Evolutionary conservation across 2,113 vertebrate genomes (phyloP).

Genomic region (Onychostoma macrolepis): DNA sequence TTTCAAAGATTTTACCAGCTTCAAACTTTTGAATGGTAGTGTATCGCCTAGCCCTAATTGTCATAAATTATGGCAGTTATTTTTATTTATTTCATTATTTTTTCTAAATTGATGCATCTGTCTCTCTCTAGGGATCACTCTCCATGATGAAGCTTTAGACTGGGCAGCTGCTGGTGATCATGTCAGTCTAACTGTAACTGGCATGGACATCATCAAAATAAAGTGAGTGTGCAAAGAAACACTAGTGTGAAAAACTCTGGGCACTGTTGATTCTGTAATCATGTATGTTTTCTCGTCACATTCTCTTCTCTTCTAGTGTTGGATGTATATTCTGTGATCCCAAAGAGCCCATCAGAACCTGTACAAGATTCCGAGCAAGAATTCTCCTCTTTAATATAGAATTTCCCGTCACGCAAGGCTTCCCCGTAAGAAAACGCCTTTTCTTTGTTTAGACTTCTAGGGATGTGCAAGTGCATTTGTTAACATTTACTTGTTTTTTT

Average conservation of each 20-base stretch:
- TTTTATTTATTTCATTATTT: background rate
- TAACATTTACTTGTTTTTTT: background rate
- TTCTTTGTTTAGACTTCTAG: background rate
- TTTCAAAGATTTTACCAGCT: background rate
- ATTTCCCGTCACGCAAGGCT: slow-evolving; percentile 93
- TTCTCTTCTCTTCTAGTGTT: slow-evolving; percentile 73
- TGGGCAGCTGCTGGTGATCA: slow-evolving; percentile 98
- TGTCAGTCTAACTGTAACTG: slow-evolving; percentile 94
- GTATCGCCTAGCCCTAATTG: too few relatives aligned
- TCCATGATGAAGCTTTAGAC: slow-evolving; percentile 92
- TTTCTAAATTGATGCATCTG: background rate
- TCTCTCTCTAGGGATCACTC: slow-evolving; percentile 91
- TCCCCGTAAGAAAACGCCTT: slow-evolving; percentile 85
- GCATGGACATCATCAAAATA: slow-evolving; percentile 99
- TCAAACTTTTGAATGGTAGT: background rate
- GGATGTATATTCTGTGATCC: slow-evolving; percentile 93
- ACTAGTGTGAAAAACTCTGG: background rate
- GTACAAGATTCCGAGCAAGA: slow-evolving; percentile 90
- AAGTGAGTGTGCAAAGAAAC: slow-evolving; percentile 80
- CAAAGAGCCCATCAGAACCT: slow-evolving; percentile 88
- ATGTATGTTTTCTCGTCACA: background rate
- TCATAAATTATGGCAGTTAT: background rate
- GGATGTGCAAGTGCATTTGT: background rate
- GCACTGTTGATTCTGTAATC: background rate
- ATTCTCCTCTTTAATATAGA: slow-evolving; percentile 97